Percentiles rank a stretch among this genome's conserved stretches.
Conservation (phyloP, 2,888 invertebrate genomes). For the Oithona nana region DNA sequence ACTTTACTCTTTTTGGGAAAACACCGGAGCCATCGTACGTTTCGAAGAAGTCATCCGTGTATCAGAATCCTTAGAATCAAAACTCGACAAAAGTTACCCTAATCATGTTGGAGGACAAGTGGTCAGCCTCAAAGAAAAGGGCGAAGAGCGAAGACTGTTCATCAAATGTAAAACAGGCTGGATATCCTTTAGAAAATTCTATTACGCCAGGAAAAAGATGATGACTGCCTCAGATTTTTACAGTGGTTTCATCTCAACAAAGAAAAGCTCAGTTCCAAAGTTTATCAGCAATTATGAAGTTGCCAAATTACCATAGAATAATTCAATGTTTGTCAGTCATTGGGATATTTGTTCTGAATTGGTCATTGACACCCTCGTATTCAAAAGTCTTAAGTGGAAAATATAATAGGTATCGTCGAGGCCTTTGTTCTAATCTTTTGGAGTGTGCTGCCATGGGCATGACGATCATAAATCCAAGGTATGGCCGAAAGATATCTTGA, state of each 20-base stretch:
- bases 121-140: conserved; percentile 9
- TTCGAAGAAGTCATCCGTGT: background rate
- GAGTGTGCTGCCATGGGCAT: background rate
- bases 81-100: background rate
- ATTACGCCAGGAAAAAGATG: conserved; percentile 42
- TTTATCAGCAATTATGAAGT: background rate
- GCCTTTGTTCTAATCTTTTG: background rate
- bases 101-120: background rate
- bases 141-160: conserved; percentile 34
- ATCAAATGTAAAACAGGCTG: conserved; percentile 46
- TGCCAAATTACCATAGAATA: background rate
- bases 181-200: conserved; percentile 44
- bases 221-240: conserved; percentile 63
- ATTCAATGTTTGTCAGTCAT: background rate
- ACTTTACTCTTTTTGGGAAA: conserved; percentile 20
- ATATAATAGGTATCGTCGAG: background rate
- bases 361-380: too few species aligned
- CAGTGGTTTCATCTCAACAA: conserved; percentile 44
- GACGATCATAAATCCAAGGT: background rate
- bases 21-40: conserved; percentile 19
- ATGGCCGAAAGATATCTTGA: background rate
- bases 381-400: too few species aligned
- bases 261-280: background rate
- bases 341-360: background rate
- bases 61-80: background rate